Base-by-base conservation (phyloP, 1,140 invertebrate genomes). In the Chironomus striatipennis region DNA sequence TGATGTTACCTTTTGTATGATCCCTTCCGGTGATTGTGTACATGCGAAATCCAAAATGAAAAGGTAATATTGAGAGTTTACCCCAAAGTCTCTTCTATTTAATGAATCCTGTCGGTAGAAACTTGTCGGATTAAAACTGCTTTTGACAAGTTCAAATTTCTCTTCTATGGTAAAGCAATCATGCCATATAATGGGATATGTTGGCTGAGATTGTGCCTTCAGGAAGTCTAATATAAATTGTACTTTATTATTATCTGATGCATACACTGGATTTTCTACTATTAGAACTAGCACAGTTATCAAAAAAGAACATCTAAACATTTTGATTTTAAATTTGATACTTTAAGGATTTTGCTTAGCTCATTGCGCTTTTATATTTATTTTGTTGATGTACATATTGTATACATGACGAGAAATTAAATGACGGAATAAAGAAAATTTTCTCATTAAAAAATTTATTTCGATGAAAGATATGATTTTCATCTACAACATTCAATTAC, bases 1-100 rank as follows among this genome's bases (percentile, higher is more conserved):
- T 9, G 18, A 20, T 70, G 18, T 70, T 70, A 70, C 65, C 65
- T 70, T 70, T 12, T 70, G 65, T 15, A 70, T 70, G 65, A 70
- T 70, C 65, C 18, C 20, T 70, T 70, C 65, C 65, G 17, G 17
- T 70, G 65, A 18, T 70, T 70, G 17, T 20, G 65, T 20, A 12
- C 65, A 70, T 20, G 65, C 18, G 3, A 20, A 6, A 70, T 70
- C 65, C 65, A 70, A 18, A 70, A 21, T 21, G 10, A 70, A 70
- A 70, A 70, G 65, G 65, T 20, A 20, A 70, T 70, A 70, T 18
- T 70, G 65, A 5, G 65, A 10, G 18, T 70, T 70, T 70, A 5
- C n/a, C 65, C 17, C 20, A 70, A 70, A 70, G 65, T 70, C 65
- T 18, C 17, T 70, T 70, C 7, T 3, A 18, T 70, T 70, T 70